Evolutionary conservation across 1,140 invertebrate genomes (phyloP).

Genomic region (Lepidurus apus): DNA sequence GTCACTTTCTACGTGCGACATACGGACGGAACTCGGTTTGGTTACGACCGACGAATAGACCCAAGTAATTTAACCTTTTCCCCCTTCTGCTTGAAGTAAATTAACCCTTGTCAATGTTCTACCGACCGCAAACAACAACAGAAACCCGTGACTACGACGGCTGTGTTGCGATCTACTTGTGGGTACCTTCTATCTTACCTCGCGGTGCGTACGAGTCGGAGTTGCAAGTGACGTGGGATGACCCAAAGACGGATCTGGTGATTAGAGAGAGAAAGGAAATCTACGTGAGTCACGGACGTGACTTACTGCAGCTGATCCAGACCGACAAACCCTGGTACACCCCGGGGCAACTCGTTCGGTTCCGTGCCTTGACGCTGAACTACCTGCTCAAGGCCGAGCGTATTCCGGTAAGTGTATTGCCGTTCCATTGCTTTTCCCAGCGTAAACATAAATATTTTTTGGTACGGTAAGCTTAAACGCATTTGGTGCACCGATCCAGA

Average conservation of each 20-base stretch:
- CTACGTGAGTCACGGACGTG: conserved; percentile 40
- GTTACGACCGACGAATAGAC: neutral
- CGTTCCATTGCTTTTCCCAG: no score
- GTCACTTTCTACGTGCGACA: neutral
- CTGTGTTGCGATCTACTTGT: neutral
- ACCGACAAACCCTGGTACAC: conserved; percentile 58
- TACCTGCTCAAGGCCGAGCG: conserved; percentile 50
- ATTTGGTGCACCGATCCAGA: conserved; percentile 58
- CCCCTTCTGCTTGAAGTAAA: no score
- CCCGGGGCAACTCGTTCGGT: conserved; percentile 54
- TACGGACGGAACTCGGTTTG: neutral
- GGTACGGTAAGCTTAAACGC: conserved; percentile 49
- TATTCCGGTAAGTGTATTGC: conserved; percentile 44
- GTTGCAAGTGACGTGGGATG: neutral
- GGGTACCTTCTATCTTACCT: neutral
- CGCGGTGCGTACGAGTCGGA: neutral
- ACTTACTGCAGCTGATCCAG: conserved; percentile 52
- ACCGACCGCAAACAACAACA: neutral
- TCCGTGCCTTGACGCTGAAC: conserved; percentile 51
- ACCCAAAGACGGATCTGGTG: neutral
- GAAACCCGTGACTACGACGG: neutral
- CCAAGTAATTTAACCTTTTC: neutral
- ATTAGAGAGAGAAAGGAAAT: neutral
- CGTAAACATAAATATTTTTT: conserved; percentile 12
- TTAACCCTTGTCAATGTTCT: neutral